These are phyloP conservation scores for Pocillopora damicornis DNA, from an alignment of 64 coral and sea anemone species.

Conservation along the genomic window DNA sequence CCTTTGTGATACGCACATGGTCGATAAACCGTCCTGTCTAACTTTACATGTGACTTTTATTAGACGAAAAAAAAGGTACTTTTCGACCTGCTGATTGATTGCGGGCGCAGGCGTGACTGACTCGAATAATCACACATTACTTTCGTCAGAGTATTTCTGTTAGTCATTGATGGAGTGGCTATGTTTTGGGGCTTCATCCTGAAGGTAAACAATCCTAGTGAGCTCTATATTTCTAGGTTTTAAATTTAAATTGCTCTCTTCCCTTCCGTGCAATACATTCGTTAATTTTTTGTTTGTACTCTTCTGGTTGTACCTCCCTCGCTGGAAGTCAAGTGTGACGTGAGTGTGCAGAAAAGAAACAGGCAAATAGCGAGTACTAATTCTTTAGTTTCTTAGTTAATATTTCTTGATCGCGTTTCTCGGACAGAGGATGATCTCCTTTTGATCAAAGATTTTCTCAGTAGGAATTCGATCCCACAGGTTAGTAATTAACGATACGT, in stretches of 20 bases:
- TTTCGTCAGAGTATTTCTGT: no score
- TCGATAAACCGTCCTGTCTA: no score
- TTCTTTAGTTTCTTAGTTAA: no score
- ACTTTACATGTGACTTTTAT: no score
- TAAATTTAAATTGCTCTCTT: background rate
- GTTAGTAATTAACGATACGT: background rate
- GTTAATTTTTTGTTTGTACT: background rate
- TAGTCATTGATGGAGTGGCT: background rate
- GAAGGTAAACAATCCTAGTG: background rate
- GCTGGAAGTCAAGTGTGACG: background rate
- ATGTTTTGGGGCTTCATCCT: background rate
- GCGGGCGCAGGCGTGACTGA: no score
- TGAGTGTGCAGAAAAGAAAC: background rate
- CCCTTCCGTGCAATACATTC: background rate
- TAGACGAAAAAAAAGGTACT: no score
- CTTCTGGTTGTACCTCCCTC: background rate
- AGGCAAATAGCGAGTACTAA: background rate
- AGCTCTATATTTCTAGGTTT: background rate
- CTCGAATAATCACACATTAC: no score
- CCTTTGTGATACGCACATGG: no score
- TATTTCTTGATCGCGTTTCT: background rate
- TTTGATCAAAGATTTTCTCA: background rate
- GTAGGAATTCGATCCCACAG: background rate
- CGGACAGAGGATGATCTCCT: background rate
- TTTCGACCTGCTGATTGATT: no score